Evolutionary conservation across 2,797 vertebrate genomes (phyloP).

Genomic region (Hoplostethus mediterraneus): DNA sequence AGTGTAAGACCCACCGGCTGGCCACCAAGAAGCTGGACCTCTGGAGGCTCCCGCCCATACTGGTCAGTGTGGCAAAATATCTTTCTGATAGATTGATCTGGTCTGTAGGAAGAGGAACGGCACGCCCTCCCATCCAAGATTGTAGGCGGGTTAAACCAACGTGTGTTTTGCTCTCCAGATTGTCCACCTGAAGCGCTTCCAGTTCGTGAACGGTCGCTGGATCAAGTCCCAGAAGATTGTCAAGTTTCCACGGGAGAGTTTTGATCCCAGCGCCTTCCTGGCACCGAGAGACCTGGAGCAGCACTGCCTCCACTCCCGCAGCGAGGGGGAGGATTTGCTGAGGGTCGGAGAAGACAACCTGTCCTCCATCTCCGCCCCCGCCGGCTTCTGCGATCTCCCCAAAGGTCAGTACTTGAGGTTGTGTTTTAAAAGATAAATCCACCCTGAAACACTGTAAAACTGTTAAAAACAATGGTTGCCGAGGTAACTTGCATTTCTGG

Average conservation of each 20-base stretch:
- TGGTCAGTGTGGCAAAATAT: constrained; percentile 84
- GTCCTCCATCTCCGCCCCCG: constrained; percentile 85
- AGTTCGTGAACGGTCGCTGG: constrained; percentile 98
- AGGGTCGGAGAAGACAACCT: constrained; percentile 85
- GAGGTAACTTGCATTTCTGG: too few relatives aligned
- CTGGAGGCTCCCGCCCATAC: constrained; percentile 96
- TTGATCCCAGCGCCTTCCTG: constrained; percentile 97
- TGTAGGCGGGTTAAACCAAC: background rate
- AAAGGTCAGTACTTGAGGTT: constrained; percentile 85
- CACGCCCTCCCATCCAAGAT: too few relatives aligned
- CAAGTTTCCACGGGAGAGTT: constrained; percentile 94
- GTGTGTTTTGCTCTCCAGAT: constrained; percentile 82
- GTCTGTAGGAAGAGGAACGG: too few relatives aligned
- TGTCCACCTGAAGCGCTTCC: constrained; percentile 98
- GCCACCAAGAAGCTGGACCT: constrained; percentile 99
- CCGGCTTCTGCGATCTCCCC: constrained; percentile 85
- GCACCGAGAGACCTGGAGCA: constrained; percentile 90
- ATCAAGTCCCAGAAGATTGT: constrained; percentile 99
- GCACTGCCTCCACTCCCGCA: constrained; percentile 83
- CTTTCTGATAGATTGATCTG: background rate
- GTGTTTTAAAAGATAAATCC: too few relatives aligned
- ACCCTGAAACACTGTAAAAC: background rate
- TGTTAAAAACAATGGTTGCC: background rate
- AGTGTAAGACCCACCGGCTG: constrained; percentile 96
- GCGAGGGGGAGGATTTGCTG: constrained; percentile 85